Evolutionary conservation across 1,140 invertebrate species (phyloP), one percentile per base, ranked within the genome.

Genomic region (Hycleus phaleratus): DNA sequence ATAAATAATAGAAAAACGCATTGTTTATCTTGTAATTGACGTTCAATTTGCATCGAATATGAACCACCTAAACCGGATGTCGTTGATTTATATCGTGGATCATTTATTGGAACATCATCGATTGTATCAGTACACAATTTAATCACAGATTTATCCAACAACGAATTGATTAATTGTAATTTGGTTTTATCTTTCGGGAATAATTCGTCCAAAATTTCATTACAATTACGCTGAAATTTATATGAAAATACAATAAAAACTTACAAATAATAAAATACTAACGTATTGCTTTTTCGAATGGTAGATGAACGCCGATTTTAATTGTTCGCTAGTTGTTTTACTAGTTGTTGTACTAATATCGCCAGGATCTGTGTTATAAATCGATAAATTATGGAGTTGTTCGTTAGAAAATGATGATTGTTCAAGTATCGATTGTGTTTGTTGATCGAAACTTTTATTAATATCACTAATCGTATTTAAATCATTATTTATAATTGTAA

Each of bases 21-120:
- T 63, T 86, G 84, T 74, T 97, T 96, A 67, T 93, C 91, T 61
- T 86, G 83, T 7, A 97, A 72, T 71, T 95, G 92, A 62, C 87
- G 85, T 1, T 82, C 71, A 56, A 93, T 85, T 72, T 94, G 87
- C 75, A 95, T 82, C 2, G 90, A 87, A 39, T 79, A 75, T 1
- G 82, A 84, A 61, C 82, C 82, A 10, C 82, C 83, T n/a, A 85
- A 67, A 10, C 74, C 78, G 70, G 38, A 67, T 43, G 12, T 38
- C 12, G 58, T 58, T 58, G 58, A 75, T 65, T 44, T 80, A 90
- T 87, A 95, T 62, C 93, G 78, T 1, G 93, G 93, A 81, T 97
- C 93, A 46, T 88, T 83, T 2, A 86, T 83, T 5, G 93, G 94
- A 61, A 86, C 84, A 75, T 96, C 93, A 73, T 96, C 88, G 45